Evolutionary conservation across 2,113 vertebrate genomes (phyloP).

Genomic region (Clupea harengus): DNA sequence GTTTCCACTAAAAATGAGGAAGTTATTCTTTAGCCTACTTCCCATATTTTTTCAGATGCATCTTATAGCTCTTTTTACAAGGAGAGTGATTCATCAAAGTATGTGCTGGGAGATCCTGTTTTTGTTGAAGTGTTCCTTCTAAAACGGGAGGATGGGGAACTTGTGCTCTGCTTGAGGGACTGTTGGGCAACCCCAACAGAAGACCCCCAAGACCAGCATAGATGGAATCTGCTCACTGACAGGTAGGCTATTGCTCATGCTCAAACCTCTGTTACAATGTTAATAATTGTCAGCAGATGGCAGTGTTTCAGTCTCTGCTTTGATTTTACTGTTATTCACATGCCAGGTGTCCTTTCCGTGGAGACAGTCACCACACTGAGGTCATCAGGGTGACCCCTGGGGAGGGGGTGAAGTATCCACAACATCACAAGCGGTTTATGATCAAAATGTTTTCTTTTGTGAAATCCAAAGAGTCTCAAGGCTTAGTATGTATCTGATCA

Average conservation of each 20-base stretch:
- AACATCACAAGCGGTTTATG: conserved; percentile 65
- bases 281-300: neutral
- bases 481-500: conserved; percentile 34
- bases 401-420: conserved; percentile 50
- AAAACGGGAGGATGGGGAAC: conserved; percentile 62
- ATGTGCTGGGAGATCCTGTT: conserved; percentile 67
- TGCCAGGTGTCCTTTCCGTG: neutral
- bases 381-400: conserved; percentile 43
- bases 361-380: conserved; percentile 55
- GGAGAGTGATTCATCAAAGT: conserved; percentile 54
- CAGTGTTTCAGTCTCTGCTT: neutral
- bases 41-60: conserved; percentile 53
- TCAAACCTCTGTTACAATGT: neutral
- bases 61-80: conserved; percentile 65
- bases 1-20: neutral
- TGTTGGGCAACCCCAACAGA: conserved; percentile 73
- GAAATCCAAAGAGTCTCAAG: conserved; percentile 37
- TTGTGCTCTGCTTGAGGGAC: conserved; percentile 65
- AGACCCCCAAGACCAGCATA: conserved; percentile 51
- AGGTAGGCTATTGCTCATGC: conserved; percentile 31
- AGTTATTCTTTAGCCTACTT: neutral
- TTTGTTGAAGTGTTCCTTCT: conserved; percentile 70
- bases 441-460: conserved; percentile 68
- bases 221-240: conserved; percentile 70
- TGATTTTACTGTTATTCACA: neutral